These are phyloP conservation scores for Ophioninae sp. DNA, from an alignment of 2,888 invertebrate genomes.

Conservation along the genomic window DNA sequence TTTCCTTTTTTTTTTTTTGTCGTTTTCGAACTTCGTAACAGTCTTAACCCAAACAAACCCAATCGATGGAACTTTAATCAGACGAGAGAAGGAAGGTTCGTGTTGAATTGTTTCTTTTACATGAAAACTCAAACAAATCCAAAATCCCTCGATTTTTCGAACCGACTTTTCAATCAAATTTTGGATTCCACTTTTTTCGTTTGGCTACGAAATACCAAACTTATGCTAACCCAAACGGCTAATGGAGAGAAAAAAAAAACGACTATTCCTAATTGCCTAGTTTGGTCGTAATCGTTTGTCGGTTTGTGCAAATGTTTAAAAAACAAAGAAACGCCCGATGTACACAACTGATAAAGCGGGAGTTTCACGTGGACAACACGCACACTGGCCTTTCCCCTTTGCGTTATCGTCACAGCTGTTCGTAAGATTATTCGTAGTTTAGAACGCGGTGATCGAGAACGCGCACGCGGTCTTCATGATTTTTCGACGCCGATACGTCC, in stretches of 20 bases:
- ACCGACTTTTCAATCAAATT: background rate
- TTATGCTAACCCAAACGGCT: background rate
- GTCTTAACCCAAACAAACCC: no score
- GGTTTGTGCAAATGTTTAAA: constrained; percentile 33
- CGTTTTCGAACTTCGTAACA: no score
- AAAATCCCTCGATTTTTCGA: background rate
- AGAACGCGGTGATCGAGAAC: constrained; percentile 11
- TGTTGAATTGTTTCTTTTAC: no score
- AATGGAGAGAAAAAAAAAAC: background rate
- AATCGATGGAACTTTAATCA: no score
- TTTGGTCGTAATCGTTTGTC: background rate
- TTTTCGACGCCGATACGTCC: background rate
- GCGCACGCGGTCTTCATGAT: background rate
- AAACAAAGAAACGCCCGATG: constrained; percentile 36
- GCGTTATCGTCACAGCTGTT: constrained; percentile 31
- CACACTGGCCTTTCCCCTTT: constrained; percentile 36
- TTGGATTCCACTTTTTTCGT: background rate
- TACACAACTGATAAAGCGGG: constrained; percentile 41
- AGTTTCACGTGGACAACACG: constrained; percentile 33
- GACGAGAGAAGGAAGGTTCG: no score
- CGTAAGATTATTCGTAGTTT: constrained; percentile 33
- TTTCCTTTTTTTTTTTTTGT: no score
- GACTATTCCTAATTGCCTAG: no score
- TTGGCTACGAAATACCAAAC: background rate
- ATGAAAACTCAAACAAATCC: no score